These are phyloP conservation scores for Salvator merianae DNA, from an alignment of 2,113 vertebrate species.

Conservation along the genomic window DNA sequence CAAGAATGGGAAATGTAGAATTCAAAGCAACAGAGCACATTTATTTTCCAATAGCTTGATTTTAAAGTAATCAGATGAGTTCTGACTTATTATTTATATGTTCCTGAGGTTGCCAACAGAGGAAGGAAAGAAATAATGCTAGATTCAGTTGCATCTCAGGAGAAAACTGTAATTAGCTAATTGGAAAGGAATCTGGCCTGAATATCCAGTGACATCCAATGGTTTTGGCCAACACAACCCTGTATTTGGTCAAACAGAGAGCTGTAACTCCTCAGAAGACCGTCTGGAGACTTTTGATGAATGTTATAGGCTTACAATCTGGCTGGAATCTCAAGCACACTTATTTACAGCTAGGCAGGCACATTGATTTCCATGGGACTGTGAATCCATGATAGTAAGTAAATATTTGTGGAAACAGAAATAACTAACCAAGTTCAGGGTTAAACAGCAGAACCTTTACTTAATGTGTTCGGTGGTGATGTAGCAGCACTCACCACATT, in stretches of 20 bases:
- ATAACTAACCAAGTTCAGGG: background rate
- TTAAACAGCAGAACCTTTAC: background rate
- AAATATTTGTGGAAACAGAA: background rate
- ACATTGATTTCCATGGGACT: background rate
- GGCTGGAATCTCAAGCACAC: slow-evolving; percentile 11
- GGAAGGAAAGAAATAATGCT: slow-evolving; percentile 57
- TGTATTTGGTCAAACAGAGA: slow-evolving; percentile 56
- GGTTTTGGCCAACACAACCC: slow-evolving; percentile 60
- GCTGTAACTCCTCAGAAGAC: slow-evolving; percentile 34
- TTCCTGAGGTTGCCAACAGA: slow-evolving; percentile 10
- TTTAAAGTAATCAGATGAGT: slow-evolving; percentile 1
- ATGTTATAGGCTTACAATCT: slow-evolving; percentile 6
- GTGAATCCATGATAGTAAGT: background rate
- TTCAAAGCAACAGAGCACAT: background rate
- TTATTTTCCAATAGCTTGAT: background rate
- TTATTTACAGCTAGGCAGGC: slow-evolving; percentile 53
- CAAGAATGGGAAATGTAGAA: background rate
- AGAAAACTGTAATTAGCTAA: slow-evolving; percentile 53
- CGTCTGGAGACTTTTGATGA: slow-evolving; percentile 18
- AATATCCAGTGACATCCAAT: slow-evolving; percentile 60
- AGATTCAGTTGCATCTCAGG: slow-evolving; percentile 65
- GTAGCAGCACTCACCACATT: background rate
- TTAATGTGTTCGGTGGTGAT: background rate
- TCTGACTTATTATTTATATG: slow-evolving; percentile 34
- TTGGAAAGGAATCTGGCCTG: slow-evolving; percentile 63